Percentiles rank a stretch among this genome's conserved stretches.
These are phyloP conservation scores for Oscheius onirici DNA, from an alignment of 2,888 invertebrate genomes.

Conservation along the genomic window DNA sequence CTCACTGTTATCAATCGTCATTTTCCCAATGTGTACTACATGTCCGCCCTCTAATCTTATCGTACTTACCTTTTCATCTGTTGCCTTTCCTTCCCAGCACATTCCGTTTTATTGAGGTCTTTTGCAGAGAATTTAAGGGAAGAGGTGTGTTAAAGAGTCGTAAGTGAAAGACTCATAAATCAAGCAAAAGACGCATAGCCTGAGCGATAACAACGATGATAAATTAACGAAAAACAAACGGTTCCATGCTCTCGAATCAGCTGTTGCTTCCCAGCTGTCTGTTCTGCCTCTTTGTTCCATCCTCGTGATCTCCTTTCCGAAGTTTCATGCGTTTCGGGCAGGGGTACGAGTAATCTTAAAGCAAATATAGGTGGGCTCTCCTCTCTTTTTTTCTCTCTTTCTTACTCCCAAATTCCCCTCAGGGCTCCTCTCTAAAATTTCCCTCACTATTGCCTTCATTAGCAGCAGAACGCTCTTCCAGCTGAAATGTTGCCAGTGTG, in stretches of 20 bases:
- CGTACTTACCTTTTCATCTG: conserved; percentile 14
- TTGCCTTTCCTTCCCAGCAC: conserved; percentile 12
- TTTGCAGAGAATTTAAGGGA: too few relatives aligned
- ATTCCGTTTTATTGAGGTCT: too few relatives aligned
- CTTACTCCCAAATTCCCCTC: background rate
- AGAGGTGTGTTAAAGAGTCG: too few relatives aligned
- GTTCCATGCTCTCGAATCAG: conserved; percentile 12
- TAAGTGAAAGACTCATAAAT: too few relatives aligned
- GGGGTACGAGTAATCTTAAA: too few relatives aligned
- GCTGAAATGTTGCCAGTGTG: conserved; percentile 22
- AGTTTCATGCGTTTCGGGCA: too few relatives aligned
- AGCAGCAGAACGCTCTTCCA: background rate
- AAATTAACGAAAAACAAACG: background rate
- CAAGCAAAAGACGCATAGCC: too few relatives aligned
- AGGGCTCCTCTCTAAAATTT: background rate
- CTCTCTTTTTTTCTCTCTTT: background rate
- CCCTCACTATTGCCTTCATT: conserved; percentile 9
- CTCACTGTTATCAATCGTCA: conserved; percentile 8
- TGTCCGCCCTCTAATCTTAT: conserved; percentile 22
- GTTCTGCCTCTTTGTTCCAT: background rate
- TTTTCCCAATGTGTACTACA: conserved; percentile 15
- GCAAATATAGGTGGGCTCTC: background rate
- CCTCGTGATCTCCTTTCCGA: background rate
- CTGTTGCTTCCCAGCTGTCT: conserved; percentile 10
- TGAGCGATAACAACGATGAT: too few relatives aligned